Conservation (phyloP, 2,888 invertebrate genomes). For the Acronicta psi region DNA sequence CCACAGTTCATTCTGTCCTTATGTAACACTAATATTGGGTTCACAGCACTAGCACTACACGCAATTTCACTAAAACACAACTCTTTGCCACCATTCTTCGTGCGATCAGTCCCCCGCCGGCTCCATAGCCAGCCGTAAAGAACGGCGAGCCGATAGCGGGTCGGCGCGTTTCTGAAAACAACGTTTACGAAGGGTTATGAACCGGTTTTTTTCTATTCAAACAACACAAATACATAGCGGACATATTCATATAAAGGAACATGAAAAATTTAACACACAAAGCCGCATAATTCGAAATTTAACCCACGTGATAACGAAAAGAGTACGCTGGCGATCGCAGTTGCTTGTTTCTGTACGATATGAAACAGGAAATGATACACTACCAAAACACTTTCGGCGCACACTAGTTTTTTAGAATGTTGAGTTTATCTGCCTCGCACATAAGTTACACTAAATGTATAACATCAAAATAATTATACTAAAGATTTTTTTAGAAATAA, state of each 20-base stretch:
- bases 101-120: constrained; percentile 79
- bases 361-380: constrained; percentile 87
- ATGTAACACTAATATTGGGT: constrained; percentile 77
- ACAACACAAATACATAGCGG: constrained; percentile 53
- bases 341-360: constrained; percentile 85
- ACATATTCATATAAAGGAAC: constrained; percentile 46
- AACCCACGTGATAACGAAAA: constrained; percentile 88
- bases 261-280: constrained; percentile 57
- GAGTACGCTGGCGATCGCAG: constrained; percentile 83
- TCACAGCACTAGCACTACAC: constrained; percentile 74
- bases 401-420: constrained; percentile 36
- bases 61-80: constrained; percentile 68
- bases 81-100: constrained; percentile 66
- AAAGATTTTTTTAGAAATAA: constrained; percentile 75
- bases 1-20: constrained; percentile 78
- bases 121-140: constrained; percentile 71
- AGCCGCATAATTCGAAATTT: constrained; percentile 79
- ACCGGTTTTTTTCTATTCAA: constrained; percentile 73
- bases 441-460: constrained; percentile 30
- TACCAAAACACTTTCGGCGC: constrained; percentile 71
- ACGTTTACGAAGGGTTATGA: constrained; percentile 77
- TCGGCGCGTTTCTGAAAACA: constrained; percentile 85
- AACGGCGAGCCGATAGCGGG: constrained; percentile 63
- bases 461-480: constrained; percentile 67
- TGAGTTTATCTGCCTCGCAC: constrained; percentile 22